Base-by-base conservation (phyloP, 2,113 vertebrate species). In the Toxotes jaculatrix region DNA sequence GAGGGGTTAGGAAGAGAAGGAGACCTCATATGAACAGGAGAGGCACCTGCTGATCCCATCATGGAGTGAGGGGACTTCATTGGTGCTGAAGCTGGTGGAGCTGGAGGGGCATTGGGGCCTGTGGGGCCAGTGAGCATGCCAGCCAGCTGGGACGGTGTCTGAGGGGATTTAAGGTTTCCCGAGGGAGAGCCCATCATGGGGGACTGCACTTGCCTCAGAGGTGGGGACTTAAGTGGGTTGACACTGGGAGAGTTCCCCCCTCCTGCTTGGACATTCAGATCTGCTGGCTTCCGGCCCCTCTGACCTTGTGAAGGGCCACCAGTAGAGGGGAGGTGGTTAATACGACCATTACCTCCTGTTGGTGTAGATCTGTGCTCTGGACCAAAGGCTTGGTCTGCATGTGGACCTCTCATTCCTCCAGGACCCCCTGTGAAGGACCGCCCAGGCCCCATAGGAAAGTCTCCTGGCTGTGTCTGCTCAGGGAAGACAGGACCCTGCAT, bases 21-120 rank as follows among this genome's bases (percentile, higher is more conserved):
- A 87, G 98, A 99, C 94, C 99, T 98, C 96, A 99, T 97, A 94
- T 99, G 98, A 93, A 99, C 98, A 82, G 98, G 98, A 74, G 98
- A 99, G 87, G 98, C 97, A 90, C 97, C 98, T 92, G 98, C 98
- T 88, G 98, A 99, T 83, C 98, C 97, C 97, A 99, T 94, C 92
- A 99, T 96, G 13, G 98, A 94, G 87, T 94, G 97, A 1, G 98
- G 97, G 77, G 98, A 99, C 89, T 99, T 99, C 94, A 99, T 99
- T 91, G 98, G 98, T 83, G 95, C 97, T 78, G 97, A 96, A 0
- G 96, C 88, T 65, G 96, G 96, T 60, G 97, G 93, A 71, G 96
- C 96, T 82, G 96, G 96, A 0, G 96, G 96, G 59, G 96, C 96
- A 64, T 45, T 89, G 80, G 96, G 96, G 0, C 97, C 97, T 70